These are phyloP conservation scores for Orcinus orca DNA, from an alignment of 2,113 vertebrate genomes.

Conservation along the genomic window DNA sequence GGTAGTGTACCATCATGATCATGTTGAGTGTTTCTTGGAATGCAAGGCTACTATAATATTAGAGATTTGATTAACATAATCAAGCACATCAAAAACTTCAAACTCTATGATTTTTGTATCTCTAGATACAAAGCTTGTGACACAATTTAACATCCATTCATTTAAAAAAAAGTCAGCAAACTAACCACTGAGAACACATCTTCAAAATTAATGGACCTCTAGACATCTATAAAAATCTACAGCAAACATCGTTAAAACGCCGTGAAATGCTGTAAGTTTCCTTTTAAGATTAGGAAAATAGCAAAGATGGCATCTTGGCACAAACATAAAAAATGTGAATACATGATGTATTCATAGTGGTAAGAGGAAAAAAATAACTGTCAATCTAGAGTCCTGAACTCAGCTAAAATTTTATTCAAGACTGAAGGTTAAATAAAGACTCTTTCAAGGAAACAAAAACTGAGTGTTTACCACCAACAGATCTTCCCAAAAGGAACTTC, in stretches of 20 bases:
- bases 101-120: not conserved
- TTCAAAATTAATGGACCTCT: not conserved
- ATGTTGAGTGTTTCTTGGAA: not conserved
- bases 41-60: not conserved
- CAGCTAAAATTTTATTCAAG: slow-evolving; percentile 29
- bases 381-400: not conserved
- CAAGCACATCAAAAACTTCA: not conserved
- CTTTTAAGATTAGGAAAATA: not conserved
- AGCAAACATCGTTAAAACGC: not conserved
- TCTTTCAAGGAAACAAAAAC: slow-evolving; percentile 18
- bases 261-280: not conserved
- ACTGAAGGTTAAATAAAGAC: not conserved
- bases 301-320: not conserved
- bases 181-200: not conserved
- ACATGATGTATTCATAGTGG: not conserved
- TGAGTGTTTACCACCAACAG: not conserved
- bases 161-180: not conserved
- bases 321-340: not conserved
- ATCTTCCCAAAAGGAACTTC: not conserved
- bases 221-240: not conserved
- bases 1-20: not conserved
- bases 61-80: not conserved
- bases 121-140: not conserved
- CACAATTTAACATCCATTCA: not conserved
- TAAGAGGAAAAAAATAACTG: not conserved